Evolutionary conservation across 2,113 vertebrate genomes (phyloP), one percentile per base, ranked within the genome.

Genomic region (Mesoclemmys tuberculata): DNA sequence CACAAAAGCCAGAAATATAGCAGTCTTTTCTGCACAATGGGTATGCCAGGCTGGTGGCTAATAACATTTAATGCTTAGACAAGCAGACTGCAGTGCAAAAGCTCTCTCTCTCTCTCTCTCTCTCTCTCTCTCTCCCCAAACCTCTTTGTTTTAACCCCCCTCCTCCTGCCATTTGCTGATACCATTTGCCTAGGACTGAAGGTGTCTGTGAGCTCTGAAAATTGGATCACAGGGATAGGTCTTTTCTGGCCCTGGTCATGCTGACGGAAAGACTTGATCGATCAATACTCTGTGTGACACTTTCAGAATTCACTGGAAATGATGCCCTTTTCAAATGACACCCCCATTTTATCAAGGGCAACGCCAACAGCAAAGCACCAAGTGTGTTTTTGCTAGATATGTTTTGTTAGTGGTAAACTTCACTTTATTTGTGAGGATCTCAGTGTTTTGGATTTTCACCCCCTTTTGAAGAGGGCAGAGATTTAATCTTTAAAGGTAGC

Each of bases 201-300:
- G 98, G 98, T 98, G 98, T 99, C 98, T 99, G 98, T 96, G 97
- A 98, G 97, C 98, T 98, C 98, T 98, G 98, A 99, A 99, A 99
- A 99, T 98, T 99, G 98, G 98, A 99, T 99, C 99, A 98, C 98
- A 98, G 98, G 98, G 98, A 99, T 97, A 98, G 98, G 98, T 98
- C 98, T 98, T 98, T 98, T 95, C 98, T 89, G 96, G 98, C 98
- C 98, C 97, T 78, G 96, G 98, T 98, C 98, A 98, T 93, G 97
- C 98, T 99, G 99, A 98, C 89, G 97, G 99, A 98, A 99, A 98
- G 98, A 98, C 98, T 98, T 26, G 94, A 98, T 98, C 98, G 98
- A 99, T 99, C 99, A 99, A 99, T 99, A 99, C 93, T 94, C 97
- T 93, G 85, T 97, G 98, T 98, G 98, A 98, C 98, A 98, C 98